Base-by-base conservation (phyloP, 2,113 vertebrate species). In the Ciconia maguari region DNA sequence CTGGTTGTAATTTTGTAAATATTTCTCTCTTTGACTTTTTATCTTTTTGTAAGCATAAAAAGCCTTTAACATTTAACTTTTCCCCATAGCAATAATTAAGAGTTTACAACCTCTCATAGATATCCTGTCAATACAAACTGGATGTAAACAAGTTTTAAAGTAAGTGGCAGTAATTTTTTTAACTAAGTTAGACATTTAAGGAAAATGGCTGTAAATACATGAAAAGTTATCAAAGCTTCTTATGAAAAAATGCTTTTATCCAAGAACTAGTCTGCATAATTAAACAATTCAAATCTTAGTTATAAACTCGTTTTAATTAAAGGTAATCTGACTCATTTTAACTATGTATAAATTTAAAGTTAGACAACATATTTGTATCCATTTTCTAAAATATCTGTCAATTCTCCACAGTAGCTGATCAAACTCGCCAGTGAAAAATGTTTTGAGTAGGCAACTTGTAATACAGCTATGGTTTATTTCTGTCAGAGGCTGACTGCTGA, bases 401-500 rank as follows among this genome's bases (percentile, higher is more conserved):
- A 91, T 98, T 97, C 87, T 94, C 84, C 89, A 95, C 86, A 96
- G 94, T 41, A 55, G 89, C 95, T 97, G 98, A 98, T 98, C 94
- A 97, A 97, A 97, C 87, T 96, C 97, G 95, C 96, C 91, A 97
- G 89, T 96, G 96, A 97, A 98, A 97, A 98, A 97, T 55, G n/a
- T 97, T 98, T 93, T 94, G 89, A 98, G 96, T 95, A 96, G 97
- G 97, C 96, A 97, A 97, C 96, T 96, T 98, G 94, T 97, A 97
- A 96, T 96, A 96, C 66, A 97, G 97, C 91, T 92, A 80, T 48
- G 93, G 97, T 98, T 98, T 98, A 97, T 98, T 98, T 98, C 97
- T 97, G 96, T 97, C 96, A 97, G 89, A 97, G 94, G 80, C 97
- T 94, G 97, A 97, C 97, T 98, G 96, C 92, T 97, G 89, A 96